Evolutionary conservation across 2,888 invertebrate species (phyloP).

Genomic region (Eurois occulta): DNA sequence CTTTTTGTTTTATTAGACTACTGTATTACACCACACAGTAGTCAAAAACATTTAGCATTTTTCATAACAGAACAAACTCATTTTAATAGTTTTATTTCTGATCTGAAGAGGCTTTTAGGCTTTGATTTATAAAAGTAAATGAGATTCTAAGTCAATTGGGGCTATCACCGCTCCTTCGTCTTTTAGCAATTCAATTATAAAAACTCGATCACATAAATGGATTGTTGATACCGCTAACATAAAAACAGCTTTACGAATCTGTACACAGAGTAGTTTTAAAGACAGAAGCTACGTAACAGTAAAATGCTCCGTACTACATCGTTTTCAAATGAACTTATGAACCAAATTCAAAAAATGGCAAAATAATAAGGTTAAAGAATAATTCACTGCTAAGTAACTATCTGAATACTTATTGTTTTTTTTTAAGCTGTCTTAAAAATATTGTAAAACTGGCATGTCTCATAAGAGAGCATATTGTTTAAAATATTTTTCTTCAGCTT

Average conservation of each 20-base stretch:
- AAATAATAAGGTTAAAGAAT: background rate
- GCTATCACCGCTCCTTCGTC: conserved; percentile 23
- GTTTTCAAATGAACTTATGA: background rate
- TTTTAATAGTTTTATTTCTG: conserved; percentile 9
- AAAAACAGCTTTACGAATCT: conserved; percentile 50
- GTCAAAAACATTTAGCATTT: background rate
- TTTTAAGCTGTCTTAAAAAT: background rate
- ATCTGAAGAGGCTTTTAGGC: background rate
- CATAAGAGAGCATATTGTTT: background rate
- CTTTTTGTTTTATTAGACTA: background rate
- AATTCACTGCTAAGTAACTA: background rate
- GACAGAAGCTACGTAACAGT: background rate
- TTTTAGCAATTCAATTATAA: conserved; percentile 51
- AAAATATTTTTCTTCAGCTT: background rate
- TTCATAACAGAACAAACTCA: background rate
- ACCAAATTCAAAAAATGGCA: background rate
- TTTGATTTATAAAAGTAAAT: conserved; percentile 10
- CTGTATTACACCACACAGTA: background rate
- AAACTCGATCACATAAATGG: conserved; percentile 51
- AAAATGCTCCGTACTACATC: background rate
- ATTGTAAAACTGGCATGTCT: background rate
- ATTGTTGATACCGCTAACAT: conserved; percentile 53
- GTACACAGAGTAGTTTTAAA: conserved; percentile 47
- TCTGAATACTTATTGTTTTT: background rate
- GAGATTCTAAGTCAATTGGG: conserved; percentile 27